Conservation (phyloP, 1,140 invertebrate genomes). For the Papilio machaon region DNA sequence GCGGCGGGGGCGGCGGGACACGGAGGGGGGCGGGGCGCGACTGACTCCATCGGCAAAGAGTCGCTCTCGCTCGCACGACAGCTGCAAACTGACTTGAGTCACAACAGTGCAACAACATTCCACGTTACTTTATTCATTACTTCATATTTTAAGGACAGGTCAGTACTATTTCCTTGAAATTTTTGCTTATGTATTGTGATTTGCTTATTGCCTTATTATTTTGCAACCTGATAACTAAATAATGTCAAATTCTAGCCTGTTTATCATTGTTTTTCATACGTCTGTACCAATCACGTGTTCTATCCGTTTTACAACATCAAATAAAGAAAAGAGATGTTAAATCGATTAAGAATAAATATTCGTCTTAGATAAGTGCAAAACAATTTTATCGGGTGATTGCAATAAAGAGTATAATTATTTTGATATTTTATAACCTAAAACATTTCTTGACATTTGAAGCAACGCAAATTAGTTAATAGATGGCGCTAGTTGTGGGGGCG, state of each 20-base stretch:
- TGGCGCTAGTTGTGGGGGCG: slow-evolving; percentile 58
- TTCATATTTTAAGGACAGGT: slow-evolving; percentile 15
- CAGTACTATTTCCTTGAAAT: slow-evolving; percentile 9
- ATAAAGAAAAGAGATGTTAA: slow-evolving; percentile 4
- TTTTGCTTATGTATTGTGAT: not conserved
- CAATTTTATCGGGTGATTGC: not conserved
- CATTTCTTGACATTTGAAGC: slow-evolving; percentile 37
- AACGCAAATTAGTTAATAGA: slow-evolving; percentile 47
- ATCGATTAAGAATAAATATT: slow-evolving; percentile 20
- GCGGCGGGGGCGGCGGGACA: slow-evolving; percentile 59
- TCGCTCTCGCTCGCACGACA: slow-evolving; percentile 55
- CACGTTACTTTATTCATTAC: slow-evolving; percentile 36
- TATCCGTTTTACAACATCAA: slow-evolving; percentile 14
- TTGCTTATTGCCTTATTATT: not conserved
- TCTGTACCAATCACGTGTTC: slow-evolving; percentile 56
- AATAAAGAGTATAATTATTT: not conserved
- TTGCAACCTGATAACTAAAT: not conserved
- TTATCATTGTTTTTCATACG: slow-evolving; percentile 48
- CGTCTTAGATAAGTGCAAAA: not conserved
- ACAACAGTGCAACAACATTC: slow-evolving; percentile 54
- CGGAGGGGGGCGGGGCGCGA: slow-evolving; percentile 69
- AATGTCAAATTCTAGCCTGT: not conserved
- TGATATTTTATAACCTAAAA: slow-evolving; percentile 37
- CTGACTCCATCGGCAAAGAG: slow-evolving; percentile 52
- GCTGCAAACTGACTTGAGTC: slow-evolving; percentile 72